Evolutionary conservation across 2,797 vertebrate species (phyloP).

Genomic region (Tiaroga cobitis): DNA sequence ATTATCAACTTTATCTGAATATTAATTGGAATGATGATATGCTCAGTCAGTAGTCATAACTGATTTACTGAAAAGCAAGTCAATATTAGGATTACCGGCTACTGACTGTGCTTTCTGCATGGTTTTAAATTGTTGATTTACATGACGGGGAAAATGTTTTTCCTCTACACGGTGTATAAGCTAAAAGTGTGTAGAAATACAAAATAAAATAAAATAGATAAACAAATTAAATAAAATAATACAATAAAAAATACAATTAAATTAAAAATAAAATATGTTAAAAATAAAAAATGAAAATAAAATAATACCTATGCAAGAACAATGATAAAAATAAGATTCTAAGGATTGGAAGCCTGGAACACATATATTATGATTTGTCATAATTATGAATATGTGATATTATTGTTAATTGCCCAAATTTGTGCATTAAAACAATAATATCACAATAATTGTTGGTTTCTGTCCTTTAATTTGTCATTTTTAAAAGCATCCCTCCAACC

Average conservation of each 20-base stretch:
- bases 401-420: too few species aligned
- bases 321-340: too few species aligned
- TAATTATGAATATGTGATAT: too few species aligned
- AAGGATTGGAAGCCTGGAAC: too few species aligned
- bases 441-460: too few species aligned
- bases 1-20: neutral
- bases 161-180: neutral
- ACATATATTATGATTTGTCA: too few species aligned
- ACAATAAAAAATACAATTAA: too few species aligned
- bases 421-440: too few species aligned
- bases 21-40: neutral
- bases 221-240: too few species aligned
- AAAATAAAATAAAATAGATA: neutral
- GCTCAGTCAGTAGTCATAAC: neutral
- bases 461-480: too few species aligned
- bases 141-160: neutral
- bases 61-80: neutral
- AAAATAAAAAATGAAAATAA: neutral
- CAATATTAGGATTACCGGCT: neutral
- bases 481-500: too few species aligned
- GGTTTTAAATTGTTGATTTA: neutral
- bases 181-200: neutral
- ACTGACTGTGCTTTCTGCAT: neutral
- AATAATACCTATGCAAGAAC: too few species aligned
- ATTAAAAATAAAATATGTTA: neutral